Conservation (phyloP, 53 echinoderm and acorn worm species). For the Zoroaster sp. region DNA sequence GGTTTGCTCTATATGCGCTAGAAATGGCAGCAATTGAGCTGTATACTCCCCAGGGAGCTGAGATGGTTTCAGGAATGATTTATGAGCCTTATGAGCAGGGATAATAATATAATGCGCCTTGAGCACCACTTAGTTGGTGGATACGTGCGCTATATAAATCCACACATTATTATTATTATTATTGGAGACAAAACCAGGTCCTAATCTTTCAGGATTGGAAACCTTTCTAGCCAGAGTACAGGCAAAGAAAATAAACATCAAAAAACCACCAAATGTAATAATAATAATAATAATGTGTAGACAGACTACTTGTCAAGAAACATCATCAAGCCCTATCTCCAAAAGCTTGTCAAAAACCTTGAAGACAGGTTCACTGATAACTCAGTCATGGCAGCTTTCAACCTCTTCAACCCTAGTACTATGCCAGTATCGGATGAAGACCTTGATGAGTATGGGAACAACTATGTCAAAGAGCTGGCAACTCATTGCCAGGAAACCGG, state of each 20-base stretch:
- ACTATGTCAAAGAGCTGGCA: background rate
- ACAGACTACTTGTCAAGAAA: constrained; percentile 18
- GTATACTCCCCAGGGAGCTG: too few relatives aligned
- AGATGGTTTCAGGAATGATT: too few relatives aligned
- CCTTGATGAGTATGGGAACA: background rate
- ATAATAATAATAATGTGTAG: too few relatives aligned
- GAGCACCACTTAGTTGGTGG: too few relatives aligned
- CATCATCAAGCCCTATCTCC: constrained; percentile 23
- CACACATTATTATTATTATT: too few relatives aligned
- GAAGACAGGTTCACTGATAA: constrained; percentile 27
- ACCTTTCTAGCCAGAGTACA: background rate
- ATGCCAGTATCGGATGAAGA: background rate
- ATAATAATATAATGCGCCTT: too few relatives aligned
- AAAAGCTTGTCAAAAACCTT: constrained; percentile 24
- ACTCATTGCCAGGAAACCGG: background rate
- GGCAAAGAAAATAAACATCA: constrained; percentile 2
- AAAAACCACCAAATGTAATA: constrained; percentile 5
- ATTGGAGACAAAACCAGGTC: constrained; percentile 15
- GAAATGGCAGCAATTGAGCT: too few relatives aligned
- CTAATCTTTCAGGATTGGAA: constrained; percentile 24
- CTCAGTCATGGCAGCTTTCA: background rate
- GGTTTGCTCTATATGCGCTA: too few relatives aligned
- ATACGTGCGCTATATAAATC: too few relatives aligned
- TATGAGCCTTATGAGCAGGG: too few relatives aligned
- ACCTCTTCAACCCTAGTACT: background rate